These are phyloP conservation scores for Colinus virginianus DNA, from an alignment of 2,113 vertebrate genomes.

Conservation along the genomic window DNA sequence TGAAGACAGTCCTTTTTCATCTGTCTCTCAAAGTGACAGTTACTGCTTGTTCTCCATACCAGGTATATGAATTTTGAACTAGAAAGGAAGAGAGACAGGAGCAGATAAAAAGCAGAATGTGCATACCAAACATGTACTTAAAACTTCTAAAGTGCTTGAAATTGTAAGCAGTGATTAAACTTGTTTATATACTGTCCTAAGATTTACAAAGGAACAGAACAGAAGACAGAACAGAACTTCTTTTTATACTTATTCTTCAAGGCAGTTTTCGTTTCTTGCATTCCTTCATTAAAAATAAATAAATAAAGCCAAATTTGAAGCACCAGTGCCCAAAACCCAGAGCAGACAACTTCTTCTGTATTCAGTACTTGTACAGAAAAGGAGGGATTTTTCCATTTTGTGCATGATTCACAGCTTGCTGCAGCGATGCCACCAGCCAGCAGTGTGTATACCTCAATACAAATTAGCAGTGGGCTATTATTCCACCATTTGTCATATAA, in stretches of 20 bases:
- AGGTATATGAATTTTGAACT: not conserved
- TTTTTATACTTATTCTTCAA: not conserved
- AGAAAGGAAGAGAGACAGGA: not conserved
- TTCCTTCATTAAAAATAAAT: not conserved
- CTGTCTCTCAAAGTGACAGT: not conserved
- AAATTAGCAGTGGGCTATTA: slow-evolving; percentile 19
- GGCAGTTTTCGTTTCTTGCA: not conserved
- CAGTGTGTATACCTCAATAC: not conserved
- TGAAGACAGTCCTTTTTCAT: not conserved
- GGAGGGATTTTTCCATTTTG: slow-evolving; percentile 18
- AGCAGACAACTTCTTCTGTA: not conserved
- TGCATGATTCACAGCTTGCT: not conserved
- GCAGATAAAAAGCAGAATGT: not conserved
- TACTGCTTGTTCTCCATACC: not conserved
- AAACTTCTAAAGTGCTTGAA: not conserved
- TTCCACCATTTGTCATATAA: slow-evolving; percentile 27
- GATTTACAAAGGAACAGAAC: not conserved
- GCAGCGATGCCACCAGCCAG: not conserved
- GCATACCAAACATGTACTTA: not conserved
- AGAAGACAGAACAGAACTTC: not conserved
- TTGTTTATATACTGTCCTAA: not conserved
- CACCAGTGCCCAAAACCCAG: not conserved
- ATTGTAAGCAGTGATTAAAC: not conserved
- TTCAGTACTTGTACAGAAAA: not conserved
- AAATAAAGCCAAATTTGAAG: not conserved